A percentile compares a stretch with the other conserved stretches of the same genome.
phyloP scores from a whole-genome alignment of 2,888 invertebrate genomes.

The Odontothrips loti region DNA sequence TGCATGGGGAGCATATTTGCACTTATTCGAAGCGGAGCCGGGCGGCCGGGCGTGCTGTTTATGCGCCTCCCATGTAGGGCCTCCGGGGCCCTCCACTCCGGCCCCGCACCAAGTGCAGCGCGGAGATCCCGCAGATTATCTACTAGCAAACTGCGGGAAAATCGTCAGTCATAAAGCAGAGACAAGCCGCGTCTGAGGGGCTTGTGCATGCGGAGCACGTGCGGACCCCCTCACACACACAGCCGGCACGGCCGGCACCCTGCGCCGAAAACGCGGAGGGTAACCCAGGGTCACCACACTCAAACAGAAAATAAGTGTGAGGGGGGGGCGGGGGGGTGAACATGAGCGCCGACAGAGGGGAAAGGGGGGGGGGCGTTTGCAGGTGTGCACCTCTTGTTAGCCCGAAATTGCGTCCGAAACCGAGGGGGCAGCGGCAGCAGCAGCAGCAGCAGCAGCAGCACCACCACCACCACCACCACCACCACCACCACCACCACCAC shows the following conservation, averaged over 20 bases:
- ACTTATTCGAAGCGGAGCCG: not conserved
- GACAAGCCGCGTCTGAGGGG: not conserved
- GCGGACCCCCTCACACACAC: not conserved
- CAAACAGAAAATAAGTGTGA: conserved; percentile 21
- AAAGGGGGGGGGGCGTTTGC: not conserved
- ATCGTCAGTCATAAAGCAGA: conserved; percentile 24
- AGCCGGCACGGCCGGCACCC: too few relatives aligned
- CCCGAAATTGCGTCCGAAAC: not conserved
- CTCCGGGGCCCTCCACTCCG: too few relatives aligned
- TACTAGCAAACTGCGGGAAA: conserved; percentile 22
- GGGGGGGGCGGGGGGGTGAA: not conserved
- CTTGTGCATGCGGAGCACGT: not conserved
- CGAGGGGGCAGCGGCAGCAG: not conserved
- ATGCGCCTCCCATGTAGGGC: not conserved
- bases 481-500: too few relatives aligned
- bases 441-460: not conserved
- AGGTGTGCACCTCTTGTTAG: not conserved
- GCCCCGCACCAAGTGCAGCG: too few relatives aligned
- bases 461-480: not conserved
- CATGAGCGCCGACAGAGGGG: not conserved
- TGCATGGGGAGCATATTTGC: not conserved
- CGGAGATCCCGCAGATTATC: conserved; percentile 16
- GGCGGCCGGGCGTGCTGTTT: not conserved
- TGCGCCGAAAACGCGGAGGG: too few relatives aligned
- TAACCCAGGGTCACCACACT: conserved; percentile 24